Evolutionary conservation across 2,113 vertebrate genomes (phyloP), one percentile per base, ranked within the genome.

Genomic region (Protobothrops mucrosquamatus): DNA sequence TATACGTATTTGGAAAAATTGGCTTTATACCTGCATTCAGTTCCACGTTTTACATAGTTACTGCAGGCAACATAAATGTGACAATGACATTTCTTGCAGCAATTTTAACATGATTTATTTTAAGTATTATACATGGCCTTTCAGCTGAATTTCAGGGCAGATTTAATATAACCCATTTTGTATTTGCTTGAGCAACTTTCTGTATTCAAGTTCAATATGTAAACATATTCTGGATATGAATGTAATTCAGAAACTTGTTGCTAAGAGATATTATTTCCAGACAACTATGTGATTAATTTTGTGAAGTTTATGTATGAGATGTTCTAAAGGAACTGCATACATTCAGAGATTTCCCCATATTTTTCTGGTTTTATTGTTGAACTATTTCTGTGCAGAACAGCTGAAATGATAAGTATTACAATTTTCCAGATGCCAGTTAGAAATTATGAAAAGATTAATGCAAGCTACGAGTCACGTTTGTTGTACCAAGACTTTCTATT

Each of bases 121-220:
- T 54, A 91, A 7, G n/a, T 91, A 64, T 48, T 89, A 55, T 85
- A 91, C 24, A 85, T 20, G 12, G 51, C 23, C 34, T 11, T 91
- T 91, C 52, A 85, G 6, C 2, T 85, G n/a, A 87, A 87, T 59
- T 87, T 23, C 20, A 61, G 54, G 24, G 22, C 56, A 20, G 54
- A 86, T 59, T 91, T 89, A 39, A 89, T 74, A 85, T 90, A 90
- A 59, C 39, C 46, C 39, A 85, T 57, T 92, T 85, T 92, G 39
- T 57, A 81, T 29, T 89, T 20, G 29, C 18, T 54, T 12, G 11
- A 54, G 22, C 20, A 92, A 52, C 85, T 54, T 88, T 88, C 29
- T 34, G 23, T 54, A 54, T 18, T 18, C 14, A 39, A 54, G 57
- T 52, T 88, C n/a, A 48, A 88, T 43, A 61, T 55, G 10, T 24